Evolutionary conservation across 30 jellyfish, hydroid and myxozoan genomes (phyloP), one percentile per base, ranked within the genome.

Genomic region (Turritopsis rubra): DNA sequence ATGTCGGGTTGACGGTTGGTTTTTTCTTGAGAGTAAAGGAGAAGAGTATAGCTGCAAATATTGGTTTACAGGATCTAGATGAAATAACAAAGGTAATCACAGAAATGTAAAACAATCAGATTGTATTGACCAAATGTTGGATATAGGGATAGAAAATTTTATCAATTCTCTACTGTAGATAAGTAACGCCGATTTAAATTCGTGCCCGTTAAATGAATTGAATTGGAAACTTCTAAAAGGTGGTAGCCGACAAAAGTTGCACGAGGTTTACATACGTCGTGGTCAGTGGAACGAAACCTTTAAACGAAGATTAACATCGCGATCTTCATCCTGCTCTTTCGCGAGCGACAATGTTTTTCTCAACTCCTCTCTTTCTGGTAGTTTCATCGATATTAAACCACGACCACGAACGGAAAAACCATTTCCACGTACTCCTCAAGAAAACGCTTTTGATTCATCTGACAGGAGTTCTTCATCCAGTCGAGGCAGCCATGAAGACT

Each of bases 61-160:
- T 19, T 68, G 77, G 77, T 23, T 27, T 68, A 7, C 77, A 68
- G 19, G 77, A 68, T 68, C 21, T 68, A 27, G 77, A 68, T 68
- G 77, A 68, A 22, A 68, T 68, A n/a, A 9, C 19, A 7, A 68
- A 68, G 30, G 77, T 68, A 68, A 7, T 17, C 13, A 41, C 13
- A n/a, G n/a, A n/a, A n/a, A n/a, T n/a, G n/a, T n/a, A n/a, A n/a
- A n/a, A n/a, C n/a, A n/a, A n/a, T n/a, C n/a, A n/a, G n/a, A n/a
- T n/a, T n/a, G n/a, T n/a, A n/a, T n/a, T n/a, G n/a, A n/a, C n/a
- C n/a, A n/a, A n/a, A n/a, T n/a, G n/a, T n/a, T n/a, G n/a, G n/a
- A n/a, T n/a, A n/a, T n/a, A n/a, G n/a, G n/a, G n/a, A n/a, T n/a
- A n/a, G n/a, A n/a, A n/a, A n/a, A n/a, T n/a, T n/a, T n/a, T n/a